A percentile compares a stretch with the other conserved stretches of the same genome.
These are phyloP conservation scores for Plodia interpunctella DNA, from an alignment of 1,140 invertebrate species.

Conservation along the genomic window DNA sequence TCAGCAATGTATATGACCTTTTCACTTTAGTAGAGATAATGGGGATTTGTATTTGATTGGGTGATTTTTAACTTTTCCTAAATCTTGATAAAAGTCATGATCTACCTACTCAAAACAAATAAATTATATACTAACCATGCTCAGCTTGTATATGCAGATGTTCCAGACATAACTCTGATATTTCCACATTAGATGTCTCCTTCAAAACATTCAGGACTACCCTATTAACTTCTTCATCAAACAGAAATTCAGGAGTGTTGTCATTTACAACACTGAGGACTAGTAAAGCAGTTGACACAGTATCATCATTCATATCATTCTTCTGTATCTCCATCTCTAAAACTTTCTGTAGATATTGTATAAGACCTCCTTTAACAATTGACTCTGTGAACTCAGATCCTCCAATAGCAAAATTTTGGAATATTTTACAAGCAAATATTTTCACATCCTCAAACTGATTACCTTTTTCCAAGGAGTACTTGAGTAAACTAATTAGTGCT, in stretches of 20 bases:
- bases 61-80: too few species aligned
- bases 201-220: conserved; percentile 79
- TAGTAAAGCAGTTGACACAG: conserved; percentile 80
- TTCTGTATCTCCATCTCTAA: conserved; percentile 55
- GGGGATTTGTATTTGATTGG: too few species aligned
- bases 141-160: conserved; percentile 85
- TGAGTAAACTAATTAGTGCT: conserved; percentile 71
- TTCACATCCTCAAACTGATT: conserved; percentile 50
- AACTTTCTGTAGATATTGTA: conserved; percentile 78
- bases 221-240: conserved; percentile 77
- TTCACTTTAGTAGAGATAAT: too few species aligned
- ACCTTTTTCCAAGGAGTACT: conserved; percentile 38
- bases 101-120: too few species aligned
- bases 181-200: conserved; percentile 80
- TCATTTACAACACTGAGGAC: conserved; percentile 87
- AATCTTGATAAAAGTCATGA: too few species aligned
- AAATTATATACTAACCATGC: conserved; percentile 77
- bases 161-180: conserved; percentile 86
- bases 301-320: conserved; percentile 60
- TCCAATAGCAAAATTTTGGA: conserved; percentile 88
- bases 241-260: conserved; percentile 78
- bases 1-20: too few species aligned
- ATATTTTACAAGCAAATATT: conserved; percentile 76
- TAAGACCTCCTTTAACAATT: conserved; percentile 82
- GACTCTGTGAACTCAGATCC: conserved; percentile 82